phyloP scores from a whole-genome alignment of 2,797 vertebrate genomes.

The Paratrypauchen microcephalus region DNA sequence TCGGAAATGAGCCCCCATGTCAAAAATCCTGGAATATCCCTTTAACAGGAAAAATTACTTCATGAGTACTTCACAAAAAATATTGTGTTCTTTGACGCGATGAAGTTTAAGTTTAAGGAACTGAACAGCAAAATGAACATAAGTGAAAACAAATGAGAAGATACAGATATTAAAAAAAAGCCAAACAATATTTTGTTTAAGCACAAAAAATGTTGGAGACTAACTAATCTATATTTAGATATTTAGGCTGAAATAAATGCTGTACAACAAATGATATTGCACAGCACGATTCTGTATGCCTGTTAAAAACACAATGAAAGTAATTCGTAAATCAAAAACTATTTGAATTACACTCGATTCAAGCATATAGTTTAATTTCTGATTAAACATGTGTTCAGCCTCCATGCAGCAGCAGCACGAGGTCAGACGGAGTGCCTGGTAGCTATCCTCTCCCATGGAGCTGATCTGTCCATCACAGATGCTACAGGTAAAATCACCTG shows the following conservation, averaged over 20 bases:
- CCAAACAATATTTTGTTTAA: no score
- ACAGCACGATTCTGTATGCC: no score
- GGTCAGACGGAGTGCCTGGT: constrained; percentile 90
- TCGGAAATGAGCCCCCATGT: no score
- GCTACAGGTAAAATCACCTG: constrained; percentile 77
- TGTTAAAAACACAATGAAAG: no score
- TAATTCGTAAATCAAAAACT: background rate
- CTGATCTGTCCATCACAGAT: constrained; percentile 86
- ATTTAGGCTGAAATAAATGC: no score
- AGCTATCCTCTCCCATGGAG: constrained; percentile 87
- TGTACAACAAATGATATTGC: no score
- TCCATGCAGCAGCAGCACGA: constrained; percentile 88
- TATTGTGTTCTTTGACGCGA: background rate
- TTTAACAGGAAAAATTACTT: background rate
- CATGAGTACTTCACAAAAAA: background rate
- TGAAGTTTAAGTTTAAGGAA: background rate
- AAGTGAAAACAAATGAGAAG: background rate
- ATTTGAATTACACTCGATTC: background rate
- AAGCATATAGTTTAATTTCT: background rate
- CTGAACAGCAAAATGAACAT: background rate
- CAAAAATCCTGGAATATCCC: no score
- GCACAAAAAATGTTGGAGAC: no score
- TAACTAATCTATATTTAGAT: no score
- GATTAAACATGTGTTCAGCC: constrained; percentile 67
- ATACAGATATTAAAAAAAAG: no score